Evolutionary conservation across 2,888 invertebrate species (phyloP), one percentile per base, ranked within the genome.

Genomic region (Oscheius sp.): DNA sequence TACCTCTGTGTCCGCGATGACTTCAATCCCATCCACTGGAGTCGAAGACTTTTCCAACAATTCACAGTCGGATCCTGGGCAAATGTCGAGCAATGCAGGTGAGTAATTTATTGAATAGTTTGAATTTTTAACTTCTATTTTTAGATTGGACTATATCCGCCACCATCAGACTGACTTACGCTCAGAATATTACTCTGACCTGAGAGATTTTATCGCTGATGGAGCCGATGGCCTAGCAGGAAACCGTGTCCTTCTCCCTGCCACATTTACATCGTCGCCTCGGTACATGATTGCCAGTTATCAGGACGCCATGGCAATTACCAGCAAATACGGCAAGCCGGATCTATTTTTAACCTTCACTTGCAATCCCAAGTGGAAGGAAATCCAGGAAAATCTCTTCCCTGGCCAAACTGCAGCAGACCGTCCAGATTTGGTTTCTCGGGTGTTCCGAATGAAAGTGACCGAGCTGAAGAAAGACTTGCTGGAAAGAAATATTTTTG

Each of bases 31-130:
- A 35, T 88, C n/a, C 72, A 77, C 27, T 71, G 73, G 73, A 86
- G 80, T 71, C 76, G 85, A 5, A 72, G 79, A 63, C 76, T 89
- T 3, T 86, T 85, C 53, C 85, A 87, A 58, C 89, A 89, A 74
- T 89, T 76, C 64, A 63, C 84, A 23, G 88, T 89, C 21, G 89
- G 89, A 75, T 83, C 85, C 84, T 89, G 87, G 80, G 88, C 79
- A 0, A 89, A 88, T 79, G 84, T 89, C 35, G 89, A 89, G 77
- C 83, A 81, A n/a, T 87, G 9, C 35, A 35, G 35, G 35, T 35
- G 9, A 9, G 35, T 35, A 35, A 35, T 35, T 16, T n/a, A 7
- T 27, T 5, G 29, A 27, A 9, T 27, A 58, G 13, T 16, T n/a
- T n/a, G n/a, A n/a, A n/a, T n/a, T n/a, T n/a, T n/a, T n/a, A n/a